Percentiles rank a stretch among this genome's conserved stretches.
These are phyloP conservation scores for Pangasianodon hypophthalmus DNA, from an alignment of 2,113 vertebrate genomes.

Conservation along the genomic window DNA sequence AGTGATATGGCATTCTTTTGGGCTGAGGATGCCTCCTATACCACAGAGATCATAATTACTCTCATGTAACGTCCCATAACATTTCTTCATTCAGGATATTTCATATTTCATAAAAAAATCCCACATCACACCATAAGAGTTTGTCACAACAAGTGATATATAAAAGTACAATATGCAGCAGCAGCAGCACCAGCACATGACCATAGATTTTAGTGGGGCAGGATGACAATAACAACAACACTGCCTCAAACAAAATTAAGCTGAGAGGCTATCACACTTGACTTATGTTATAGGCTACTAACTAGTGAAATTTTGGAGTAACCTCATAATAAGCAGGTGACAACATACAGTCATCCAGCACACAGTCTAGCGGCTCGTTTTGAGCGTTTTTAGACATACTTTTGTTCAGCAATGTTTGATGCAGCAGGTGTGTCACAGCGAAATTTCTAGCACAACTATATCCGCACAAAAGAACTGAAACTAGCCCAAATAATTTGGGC, in stretches of 20 bases:
- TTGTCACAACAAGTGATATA: not conserved
- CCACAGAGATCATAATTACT: not conserved
- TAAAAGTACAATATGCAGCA: not conserved
- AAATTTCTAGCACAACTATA: not conserved
- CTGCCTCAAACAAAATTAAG: not conserved
- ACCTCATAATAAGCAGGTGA: not conserved
- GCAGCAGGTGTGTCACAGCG: not conserved
- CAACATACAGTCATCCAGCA: not conserved
- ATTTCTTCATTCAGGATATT: not conserved
- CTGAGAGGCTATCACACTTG: not conserved
- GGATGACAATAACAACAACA: not conserved
- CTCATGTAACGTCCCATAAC: not conserved
- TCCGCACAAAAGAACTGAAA: not conserved
- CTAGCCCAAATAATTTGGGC: not conserved
- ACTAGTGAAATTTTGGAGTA: not conserved
- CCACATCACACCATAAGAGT: not conserved
- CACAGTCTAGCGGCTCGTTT: not conserved
- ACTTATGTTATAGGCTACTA: not conserved
- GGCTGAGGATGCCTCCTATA: slow-evolving; percentile 72
- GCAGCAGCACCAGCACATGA: not conserved
- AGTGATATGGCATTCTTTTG: slow-evolving; percentile 91
- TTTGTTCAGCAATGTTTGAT: not conserved
- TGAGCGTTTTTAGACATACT: not conserved
- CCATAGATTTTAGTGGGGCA: not conserved
- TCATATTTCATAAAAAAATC: not conserved